phyloP scores from a whole-genome alignment of 2,888 invertebrate species.

The Cetonia aurata region DNA sequence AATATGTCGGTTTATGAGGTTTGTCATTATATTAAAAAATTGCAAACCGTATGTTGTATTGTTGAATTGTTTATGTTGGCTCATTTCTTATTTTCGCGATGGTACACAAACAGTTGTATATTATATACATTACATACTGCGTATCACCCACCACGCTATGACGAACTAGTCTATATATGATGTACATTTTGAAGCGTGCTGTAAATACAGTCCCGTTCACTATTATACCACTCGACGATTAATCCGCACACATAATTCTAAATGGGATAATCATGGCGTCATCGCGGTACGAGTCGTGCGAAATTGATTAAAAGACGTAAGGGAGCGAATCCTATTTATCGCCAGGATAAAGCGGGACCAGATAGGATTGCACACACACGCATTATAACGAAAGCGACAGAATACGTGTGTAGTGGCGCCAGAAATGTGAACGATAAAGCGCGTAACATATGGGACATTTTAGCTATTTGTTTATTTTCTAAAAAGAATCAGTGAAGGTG shows the following conservation, averaged over 20 bases:
- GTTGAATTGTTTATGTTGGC: too few relatives aligned
- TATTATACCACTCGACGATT: slow-evolving; percentile 16
- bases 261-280: slow-evolving; percentile 14
- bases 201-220: slow-evolving; percentile 6
- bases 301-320: slow-evolving; percentile 18
- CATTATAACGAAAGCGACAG: neutral
- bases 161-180: too few relatives aligned
- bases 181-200: too few relatives aligned
- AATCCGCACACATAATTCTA: slow-evolving; percentile 8
- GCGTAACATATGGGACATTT: neutral
- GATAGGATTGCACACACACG: too few relatives aligned
- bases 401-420: slow-evolving; percentile 3
- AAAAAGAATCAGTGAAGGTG: too few relatives aligned
- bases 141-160: too few relatives aligned
- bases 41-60: too few relatives aligned
- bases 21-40: neutral
- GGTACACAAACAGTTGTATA: neutral
- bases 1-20: too few relatives aligned
- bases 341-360: slow-evolving; percentile 11
- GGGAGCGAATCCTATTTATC: slow-evolving; percentile 9
- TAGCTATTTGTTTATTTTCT: too few relatives aligned
- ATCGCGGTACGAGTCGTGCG: neutral
- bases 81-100: neutral
- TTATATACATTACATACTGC: neutral
- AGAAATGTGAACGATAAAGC: slow-evolving; percentile 18